These are phyloP conservation scores for Sebastes goodei DNA, from an alignment of 2,797 vertebrate species.

Conservation along the genomic window DNA sequence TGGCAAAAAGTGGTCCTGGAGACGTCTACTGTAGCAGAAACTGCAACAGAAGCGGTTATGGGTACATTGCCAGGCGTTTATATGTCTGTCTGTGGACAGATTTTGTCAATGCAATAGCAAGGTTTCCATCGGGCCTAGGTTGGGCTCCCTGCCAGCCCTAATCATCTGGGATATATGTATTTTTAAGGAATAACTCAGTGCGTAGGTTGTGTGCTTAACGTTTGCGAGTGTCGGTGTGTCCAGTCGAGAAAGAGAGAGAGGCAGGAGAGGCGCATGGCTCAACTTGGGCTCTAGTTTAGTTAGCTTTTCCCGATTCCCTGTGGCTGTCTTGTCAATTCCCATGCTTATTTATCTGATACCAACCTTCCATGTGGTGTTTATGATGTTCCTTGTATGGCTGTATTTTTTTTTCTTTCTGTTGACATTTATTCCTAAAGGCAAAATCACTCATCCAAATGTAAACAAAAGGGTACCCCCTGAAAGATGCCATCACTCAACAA, in stretches of 20 bases:
- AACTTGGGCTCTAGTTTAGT: neutral
- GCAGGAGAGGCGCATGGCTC: too few species aligned
- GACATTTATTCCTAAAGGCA: slow-evolving; percentile 2
- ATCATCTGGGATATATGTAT: too few species aligned
- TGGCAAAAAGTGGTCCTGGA: neutral
- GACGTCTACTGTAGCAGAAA: neutral
- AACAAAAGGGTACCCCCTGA: neutral
- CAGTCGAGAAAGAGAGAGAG: too few species aligned
- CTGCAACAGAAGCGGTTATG: neutral
- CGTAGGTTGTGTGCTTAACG: too few species aligned
- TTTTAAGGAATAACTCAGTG: too few species aligned
- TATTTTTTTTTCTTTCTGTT: neutral
- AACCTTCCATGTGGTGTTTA: neutral
- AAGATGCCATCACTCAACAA: slow-evolving; percentile 1
- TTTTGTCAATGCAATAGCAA: neutral
- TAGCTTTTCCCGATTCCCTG: neutral
- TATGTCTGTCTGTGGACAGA: neutral
- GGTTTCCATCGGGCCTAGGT: too few species aligned
- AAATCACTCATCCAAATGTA: slow-evolving; percentile 12
- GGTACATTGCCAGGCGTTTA: neutral
- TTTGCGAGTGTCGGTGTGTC: too few species aligned
- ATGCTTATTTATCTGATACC: neutral
- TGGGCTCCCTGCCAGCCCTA: too few species aligned
- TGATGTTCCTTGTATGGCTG: slow-evolving; percentile 8
- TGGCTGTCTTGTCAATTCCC: neutral